phyloP scores from a whole-genome alignment of 2,888 invertebrate genomes.

The Protodeltote pygarga region DNA sequence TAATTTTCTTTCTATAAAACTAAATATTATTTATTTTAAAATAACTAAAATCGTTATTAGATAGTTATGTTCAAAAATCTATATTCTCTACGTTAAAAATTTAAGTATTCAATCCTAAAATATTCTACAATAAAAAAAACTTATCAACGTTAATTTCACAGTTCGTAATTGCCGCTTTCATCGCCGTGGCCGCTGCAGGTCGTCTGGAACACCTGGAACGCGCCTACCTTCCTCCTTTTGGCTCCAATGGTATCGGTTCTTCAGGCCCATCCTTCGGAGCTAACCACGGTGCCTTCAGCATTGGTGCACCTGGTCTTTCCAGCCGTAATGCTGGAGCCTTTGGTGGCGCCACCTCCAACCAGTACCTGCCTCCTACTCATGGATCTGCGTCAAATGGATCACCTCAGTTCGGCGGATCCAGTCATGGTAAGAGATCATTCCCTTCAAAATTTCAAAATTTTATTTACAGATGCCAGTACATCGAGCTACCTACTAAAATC shows the following conservation, averaged over 20 bases:
- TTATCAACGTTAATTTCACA: constrained; percentile 42
- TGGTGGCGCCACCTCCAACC: constrained; percentile 71
- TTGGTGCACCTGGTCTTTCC: constrained; percentile 18
- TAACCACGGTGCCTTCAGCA: constrained; percentile 30
- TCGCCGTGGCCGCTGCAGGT: constrained; percentile 72
- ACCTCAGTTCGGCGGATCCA: constrained; percentile 44
- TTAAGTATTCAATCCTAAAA: too few relatives aligned
- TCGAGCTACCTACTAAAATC: too few relatives aligned
- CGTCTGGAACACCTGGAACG: constrained; percentile 79
- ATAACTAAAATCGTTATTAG: too few relatives aligned
- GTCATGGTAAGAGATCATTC: constrained; percentile 41
- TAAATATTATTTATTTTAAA: too few relatives aligned
- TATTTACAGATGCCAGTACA: too few relatives aligned
- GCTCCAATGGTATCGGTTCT: constrained; percentile 28
- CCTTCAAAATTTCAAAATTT: too few relatives aligned
- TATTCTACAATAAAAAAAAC: too few relatives aligned
- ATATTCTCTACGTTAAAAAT: too few relatives aligned
- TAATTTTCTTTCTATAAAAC: too few relatives aligned
- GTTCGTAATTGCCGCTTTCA: constrained; percentile 73
- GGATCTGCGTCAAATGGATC: constrained; percentile 54
- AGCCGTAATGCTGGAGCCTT: constrained; percentile 45
- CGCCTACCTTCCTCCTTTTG: constrained; percentile 74
- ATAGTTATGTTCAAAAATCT: too few relatives aligned
- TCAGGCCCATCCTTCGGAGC: constrained; percentile 37
- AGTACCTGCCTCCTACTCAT: constrained; percentile 77